Evolutionary conservation across 2,797 vertebrate genomes (phyloP).

Genomic region (Natrix natrix): DNA sequence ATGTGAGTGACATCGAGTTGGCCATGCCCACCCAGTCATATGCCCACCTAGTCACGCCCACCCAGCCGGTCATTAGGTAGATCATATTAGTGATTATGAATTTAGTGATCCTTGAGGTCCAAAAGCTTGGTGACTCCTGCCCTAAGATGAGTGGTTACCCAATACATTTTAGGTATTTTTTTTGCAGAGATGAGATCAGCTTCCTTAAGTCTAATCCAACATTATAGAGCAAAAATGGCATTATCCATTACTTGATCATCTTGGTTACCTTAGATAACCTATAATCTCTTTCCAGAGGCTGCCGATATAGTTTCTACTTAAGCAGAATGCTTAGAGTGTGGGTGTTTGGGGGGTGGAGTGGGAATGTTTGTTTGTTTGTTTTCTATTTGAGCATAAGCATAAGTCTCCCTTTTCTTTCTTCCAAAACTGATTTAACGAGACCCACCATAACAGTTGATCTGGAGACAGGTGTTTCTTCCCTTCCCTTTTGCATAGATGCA

Average conservation of each 20-base stretch:
- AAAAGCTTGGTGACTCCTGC: too few species aligned
- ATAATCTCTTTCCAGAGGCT: background rate
- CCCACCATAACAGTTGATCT: background rate
- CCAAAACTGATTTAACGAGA: conserved; percentile 17
- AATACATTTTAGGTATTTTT: background rate
- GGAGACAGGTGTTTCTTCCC: background rate
- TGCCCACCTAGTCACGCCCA: too few species aligned
- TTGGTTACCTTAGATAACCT: background rate
- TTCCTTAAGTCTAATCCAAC: background rate
- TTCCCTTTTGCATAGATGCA: background rate
- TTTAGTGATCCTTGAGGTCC: too few species aligned
- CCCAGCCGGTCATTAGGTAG: too few species aligned
- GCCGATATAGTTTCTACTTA: background rate
- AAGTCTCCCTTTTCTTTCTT: conserved; percentile 4
- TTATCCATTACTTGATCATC: background rate
- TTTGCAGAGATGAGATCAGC: background rate
- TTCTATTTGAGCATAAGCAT: background rate
- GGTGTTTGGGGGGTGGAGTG: too few species aligned
- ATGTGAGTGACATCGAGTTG: too few species aligned
- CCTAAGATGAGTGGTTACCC: background rate
- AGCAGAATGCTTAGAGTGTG: background rate
- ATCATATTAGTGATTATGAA: too few species aligned
- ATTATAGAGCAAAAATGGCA: background rate
- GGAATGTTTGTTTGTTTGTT: background rate
- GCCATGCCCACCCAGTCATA: too few species aligned